Percentiles rank a stretch among this genome's conserved stretches.
Evolutionary conservation across 2,888 invertebrate genomes (phyloP).

Genomic region (Serrognathus titanus): DNA sequence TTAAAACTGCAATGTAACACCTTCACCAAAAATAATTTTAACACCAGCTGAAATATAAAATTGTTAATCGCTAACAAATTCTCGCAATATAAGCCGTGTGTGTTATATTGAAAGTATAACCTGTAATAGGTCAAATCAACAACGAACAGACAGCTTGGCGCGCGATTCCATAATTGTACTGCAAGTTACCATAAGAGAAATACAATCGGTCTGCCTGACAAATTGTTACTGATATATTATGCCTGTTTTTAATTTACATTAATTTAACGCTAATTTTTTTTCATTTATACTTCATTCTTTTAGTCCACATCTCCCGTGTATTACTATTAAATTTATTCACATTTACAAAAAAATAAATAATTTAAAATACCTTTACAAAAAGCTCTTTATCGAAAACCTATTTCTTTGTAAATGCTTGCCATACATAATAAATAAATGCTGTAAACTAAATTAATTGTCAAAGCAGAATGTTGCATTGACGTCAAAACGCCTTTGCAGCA

Average conservation of each 20-base stretch:
- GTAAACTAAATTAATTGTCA: too few species aligned
- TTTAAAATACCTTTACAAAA: too few species aligned
- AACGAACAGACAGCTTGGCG: conserved; percentile 42
- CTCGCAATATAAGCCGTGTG: not conserved
- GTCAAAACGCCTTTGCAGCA: too few species aligned
- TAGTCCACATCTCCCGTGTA: too few species aligned
- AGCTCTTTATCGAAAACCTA: too few species aligned
- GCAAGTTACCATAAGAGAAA: conserved; percentile 25
- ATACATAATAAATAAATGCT: too few species aligned
- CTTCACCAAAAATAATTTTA: not conserved
- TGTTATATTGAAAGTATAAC: conserved; percentile 6
- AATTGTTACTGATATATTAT: conserved; percentile 6
- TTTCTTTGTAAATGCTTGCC: too few species aligned
- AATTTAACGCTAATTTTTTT: not conserved
- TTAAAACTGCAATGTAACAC: not conserved
- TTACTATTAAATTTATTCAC: too few species aligned
- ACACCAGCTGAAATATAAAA: not conserved
- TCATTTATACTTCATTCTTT: too few species aligned
- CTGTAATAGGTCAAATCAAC: conserved; percentile 25
- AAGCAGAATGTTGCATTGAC: too few species aligned
- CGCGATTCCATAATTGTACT: conserved; percentile 37
- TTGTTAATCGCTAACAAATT: not conserved
- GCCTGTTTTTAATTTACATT: not conserved
- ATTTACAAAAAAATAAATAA: too few species aligned
- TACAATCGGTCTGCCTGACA: conserved; percentile 11